Evolutionary conservation across 2,888 invertebrate species (phyloP), one percentile per base, ranked within the genome.

Genomic region (Tetheella fluctuosa): DNA sequence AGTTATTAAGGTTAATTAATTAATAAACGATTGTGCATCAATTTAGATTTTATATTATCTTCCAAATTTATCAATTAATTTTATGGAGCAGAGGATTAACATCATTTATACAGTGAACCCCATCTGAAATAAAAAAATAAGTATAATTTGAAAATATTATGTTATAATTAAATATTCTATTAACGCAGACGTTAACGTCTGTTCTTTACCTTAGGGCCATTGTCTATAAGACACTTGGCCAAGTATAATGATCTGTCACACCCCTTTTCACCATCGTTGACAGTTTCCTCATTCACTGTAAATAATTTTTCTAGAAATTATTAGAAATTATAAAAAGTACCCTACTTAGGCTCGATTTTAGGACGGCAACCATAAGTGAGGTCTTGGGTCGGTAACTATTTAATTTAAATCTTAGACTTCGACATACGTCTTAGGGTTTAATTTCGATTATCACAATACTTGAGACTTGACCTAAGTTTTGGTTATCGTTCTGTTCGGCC

Each of bases 211-310:
- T 88, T 77, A 20, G 80, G 71, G 23, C 86, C 83, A 52, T 88
- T 85, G 63, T 89, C 85, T 8, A 81, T 70, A 0, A 91, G 70
- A 62, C 93, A 93, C 61, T 81, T 81, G 20, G 84, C 76, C 23
- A 93, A 62, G 20, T 78, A 68, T n/a, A 71, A 75, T 8, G 91
- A 81, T 66, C 93, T 78, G n/a, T 91, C 88, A 63, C 93, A 93
- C 1, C 89, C 91, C n/a, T 81, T 80, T 1, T 81, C 83, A 0
- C 86, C 88, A 37, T 89, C 91, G 2, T 63, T 69, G 0, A 90
- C 84, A 6, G 78, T 10, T 63, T 81, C 83, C 0, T 85, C 86
- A 65, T 93, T 91, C 10, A 91, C 93, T 93, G 71, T 59, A 78
- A 77, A n/a, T 12, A 12, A 23, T 39, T 39, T n/a, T n/a, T 28